A percentile compares a stretch with the other conserved stretches of the same genome.
These are phyloP conservation scores for Dicrurus megarhynchus DNA, from an alignment of 2,113 vertebrate species.

Conservation along the genomic window DNA sequence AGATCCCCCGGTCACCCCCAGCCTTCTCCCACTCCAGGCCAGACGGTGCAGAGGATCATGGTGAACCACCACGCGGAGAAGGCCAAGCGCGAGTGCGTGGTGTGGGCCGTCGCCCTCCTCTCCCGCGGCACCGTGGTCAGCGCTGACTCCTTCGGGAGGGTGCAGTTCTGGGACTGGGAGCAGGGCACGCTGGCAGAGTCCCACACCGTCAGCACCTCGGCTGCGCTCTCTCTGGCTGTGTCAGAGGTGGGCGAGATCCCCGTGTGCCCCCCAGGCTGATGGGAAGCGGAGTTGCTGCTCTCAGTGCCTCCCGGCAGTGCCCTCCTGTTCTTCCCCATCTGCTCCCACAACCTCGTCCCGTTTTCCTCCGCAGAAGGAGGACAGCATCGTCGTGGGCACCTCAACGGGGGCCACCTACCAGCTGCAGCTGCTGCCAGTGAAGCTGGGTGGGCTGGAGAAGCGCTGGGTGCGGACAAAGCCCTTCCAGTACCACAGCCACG, in stretches of 20 bases:
- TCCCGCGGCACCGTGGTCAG: constrained; percentile 82
- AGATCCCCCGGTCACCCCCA: neutral
- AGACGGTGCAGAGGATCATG: constrained; percentile 75
- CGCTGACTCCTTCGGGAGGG: constrained; percentile 87
- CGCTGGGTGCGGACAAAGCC: constrained; percentile 90
- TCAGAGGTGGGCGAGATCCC: constrained; percentile 70
- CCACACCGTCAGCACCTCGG: constrained; percentile 82
- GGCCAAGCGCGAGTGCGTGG: constrained; percentile 75
- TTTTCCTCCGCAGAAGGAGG: constrained; percentile 78
- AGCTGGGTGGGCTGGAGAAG: constrained; percentile 68
- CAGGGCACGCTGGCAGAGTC: constrained; percentile 82
- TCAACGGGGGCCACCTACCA: constrained; percentile 87
- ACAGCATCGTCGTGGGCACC: constrained; percentile 89
- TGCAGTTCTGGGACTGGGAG: constrained; percentile 90
- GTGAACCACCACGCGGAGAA: constrained; percentile 77
- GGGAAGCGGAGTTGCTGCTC: neutral
- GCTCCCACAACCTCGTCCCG: rapidly evolving
- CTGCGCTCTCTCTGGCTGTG: constrained; percentile 79
- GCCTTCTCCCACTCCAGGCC: constrained; percentile 62
- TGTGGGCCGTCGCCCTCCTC: constrained; percentile 89
- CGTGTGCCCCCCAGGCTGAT: rapidly evolving
- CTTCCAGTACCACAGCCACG: constrained; percentile 90
- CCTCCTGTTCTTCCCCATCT: neutral
- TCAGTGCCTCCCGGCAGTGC: rapidly evolving
- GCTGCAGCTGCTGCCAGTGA: constrained; percentile 84